Evolutionary conservation across 2,797 vertebrate genomes (phyloP).

Genomic region (Acrocephalus scirpaceus): DNA sequence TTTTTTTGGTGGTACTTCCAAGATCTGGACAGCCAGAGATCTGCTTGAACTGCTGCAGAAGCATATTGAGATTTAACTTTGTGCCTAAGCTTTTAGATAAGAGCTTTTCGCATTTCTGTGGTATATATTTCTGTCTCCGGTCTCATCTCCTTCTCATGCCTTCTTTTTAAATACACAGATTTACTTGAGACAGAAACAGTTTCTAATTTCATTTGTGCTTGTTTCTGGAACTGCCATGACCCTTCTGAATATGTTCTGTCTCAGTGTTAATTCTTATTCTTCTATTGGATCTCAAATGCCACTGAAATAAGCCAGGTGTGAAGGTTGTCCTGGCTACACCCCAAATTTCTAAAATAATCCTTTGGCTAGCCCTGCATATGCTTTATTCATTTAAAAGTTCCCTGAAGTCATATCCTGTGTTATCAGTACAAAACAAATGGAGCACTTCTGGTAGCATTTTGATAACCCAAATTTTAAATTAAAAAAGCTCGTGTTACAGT

Average conservation of each 20-base stretch:
- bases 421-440: not conserved
- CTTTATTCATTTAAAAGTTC: not conserved
- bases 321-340: not conserved
- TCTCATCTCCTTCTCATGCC: not conserved
- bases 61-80: not conserved
- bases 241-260: not conserved
- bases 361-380: not conserved
- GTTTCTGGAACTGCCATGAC: not conserved
- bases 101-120: not conserved
- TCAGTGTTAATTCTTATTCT: not conserved
- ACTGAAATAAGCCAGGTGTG: slow-evolving; percentile 1
- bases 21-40: slow-evolving; percentile 17
- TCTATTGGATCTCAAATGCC: not conserved
- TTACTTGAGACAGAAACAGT: not conserved
- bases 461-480: not conserved
- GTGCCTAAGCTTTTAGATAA: not conserved
- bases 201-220: not conserved
- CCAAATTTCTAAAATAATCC: not conserved
- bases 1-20: slow-evolving; percentile 24
- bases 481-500: not conserved
- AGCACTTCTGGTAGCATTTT: not conserved
- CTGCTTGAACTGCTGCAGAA: slow-evolving; percentile 25
- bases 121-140: not conserved
- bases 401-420: not conserved
- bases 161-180: not conserved